phyloP scores from a whole-genome alignment of 2,113 vertebrate species.

The Grallaria varia region DNA sequence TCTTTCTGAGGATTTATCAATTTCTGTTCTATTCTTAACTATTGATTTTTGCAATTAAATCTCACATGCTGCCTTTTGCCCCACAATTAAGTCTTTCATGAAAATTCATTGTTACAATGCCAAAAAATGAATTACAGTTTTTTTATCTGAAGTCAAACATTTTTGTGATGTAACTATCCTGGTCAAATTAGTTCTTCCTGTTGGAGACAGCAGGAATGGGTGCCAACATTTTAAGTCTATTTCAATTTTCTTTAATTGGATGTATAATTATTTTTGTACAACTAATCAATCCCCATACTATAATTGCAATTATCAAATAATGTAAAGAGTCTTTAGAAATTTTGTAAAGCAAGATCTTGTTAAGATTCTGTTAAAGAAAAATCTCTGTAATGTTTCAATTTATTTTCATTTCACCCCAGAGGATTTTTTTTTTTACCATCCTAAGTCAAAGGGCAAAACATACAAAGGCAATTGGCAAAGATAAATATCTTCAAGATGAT shows the following conservation, averaged over 20 bases:
- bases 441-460: neutral
- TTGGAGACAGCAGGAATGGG: neutral
- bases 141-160: neutral
- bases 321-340: slow-evolving; percentile 5
- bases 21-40: slow-evolving; percentile 2
- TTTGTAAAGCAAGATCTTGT: slow-evolving; percentile 21
- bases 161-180: neutral
- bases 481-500: neutral
- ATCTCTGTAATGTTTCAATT: neutral
- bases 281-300: slow-evolving; percentile 25
- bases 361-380: neutral
- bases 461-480: neutral
- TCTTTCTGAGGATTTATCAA: neutral
- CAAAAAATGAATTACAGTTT: neutral
- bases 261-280: slow-evolving; percentile 46
- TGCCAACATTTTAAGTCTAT: slow-evolving; percentile 16
- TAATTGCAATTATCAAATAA: slow-evolving; percentile 48
- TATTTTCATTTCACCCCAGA: neutral
- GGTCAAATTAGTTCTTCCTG: neutral
- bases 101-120: neutral
- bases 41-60: neutral
- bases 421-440: neutral
- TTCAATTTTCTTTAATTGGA: slow-evolving; percentile 40
- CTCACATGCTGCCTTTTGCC: neutral
- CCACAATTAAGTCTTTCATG: neutral